A percentile compares a stretch with the other conserved stretches of the same genome.
Evolutionary conservation across 1,140 invertebrate species (phyloP).

Genomic region (Hypothenemus hampei): DNA sequence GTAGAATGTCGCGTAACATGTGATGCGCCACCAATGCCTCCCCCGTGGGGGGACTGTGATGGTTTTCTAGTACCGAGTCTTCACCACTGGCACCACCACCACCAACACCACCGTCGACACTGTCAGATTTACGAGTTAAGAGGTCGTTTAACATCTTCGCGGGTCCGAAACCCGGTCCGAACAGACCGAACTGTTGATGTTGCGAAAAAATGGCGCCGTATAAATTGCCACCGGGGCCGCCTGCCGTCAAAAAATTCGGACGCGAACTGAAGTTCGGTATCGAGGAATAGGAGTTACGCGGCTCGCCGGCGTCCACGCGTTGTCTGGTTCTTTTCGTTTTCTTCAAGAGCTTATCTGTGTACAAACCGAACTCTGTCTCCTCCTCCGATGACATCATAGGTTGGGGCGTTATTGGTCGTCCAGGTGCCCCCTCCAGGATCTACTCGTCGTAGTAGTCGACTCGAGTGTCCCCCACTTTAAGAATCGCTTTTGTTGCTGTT

Average conservation of each 20-base stretch:
- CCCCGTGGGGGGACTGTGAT: slow-evolving; percentile 48
- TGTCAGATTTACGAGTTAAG: slow-evolving; percentile 65
- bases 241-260: slow-evolving; percentile 75
- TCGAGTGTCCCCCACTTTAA: slow-evolving; percentile 45
- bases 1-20: slow-evolving; percentile 77
- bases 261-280: slow-evolving; percentile 81
- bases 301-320: slow-evolving; percentile 90
- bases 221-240: slow-evolving; percentile 63
- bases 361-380: slow-evolving; percentile 82
- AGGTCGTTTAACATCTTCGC: slow-evolving; percentile 81
- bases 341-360: slow-evolving; percentile 83
- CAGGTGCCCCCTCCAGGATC: slow-evolving; percentile 46
- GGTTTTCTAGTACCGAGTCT: slow-evolving; percentile 42
- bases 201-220: slow-evolving; percentile 76
- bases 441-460: too few species aligned
- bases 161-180: slow-evolving; percentile 72
- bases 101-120: slow-evolving; percentile 42
- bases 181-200: slow-evolving; percentile 71
- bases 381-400: slow-evolving; percentile 94
- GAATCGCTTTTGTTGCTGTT: too few species aligned
- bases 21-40: slow-evolving; percentile 73
- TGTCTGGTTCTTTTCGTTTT: slow-evolving; percentile 86
- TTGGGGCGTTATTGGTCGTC: slow-evolving; percentile 62
- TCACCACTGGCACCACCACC: too few species aligned
- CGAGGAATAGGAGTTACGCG: slow-evolving; percentile 85